These are phyloP conservation scores for Clupea harengus DNA, from an alignment of 2,113 vertebrate species.

Conservation along the genomic window DNA sequence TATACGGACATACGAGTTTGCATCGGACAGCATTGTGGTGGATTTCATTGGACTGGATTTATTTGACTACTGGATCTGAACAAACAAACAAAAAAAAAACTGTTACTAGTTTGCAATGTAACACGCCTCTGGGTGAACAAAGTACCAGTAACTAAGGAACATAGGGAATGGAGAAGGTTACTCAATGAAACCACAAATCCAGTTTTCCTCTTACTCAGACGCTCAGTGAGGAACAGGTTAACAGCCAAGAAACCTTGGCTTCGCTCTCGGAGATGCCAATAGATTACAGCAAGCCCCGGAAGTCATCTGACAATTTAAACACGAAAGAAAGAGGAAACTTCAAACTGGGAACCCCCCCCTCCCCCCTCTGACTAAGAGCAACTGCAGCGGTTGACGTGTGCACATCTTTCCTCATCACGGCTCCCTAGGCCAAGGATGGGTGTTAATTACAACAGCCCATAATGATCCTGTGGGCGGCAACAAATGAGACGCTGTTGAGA, in stretches of 20 bases:
- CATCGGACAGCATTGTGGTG: background rate
- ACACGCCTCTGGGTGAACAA: background rate
- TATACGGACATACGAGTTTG: background rate
- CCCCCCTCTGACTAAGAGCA: background rate
- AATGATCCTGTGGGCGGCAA: constrained; percentile 10
- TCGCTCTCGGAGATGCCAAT: background rate
- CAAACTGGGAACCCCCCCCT: background rate
- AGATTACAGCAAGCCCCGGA: background rate
- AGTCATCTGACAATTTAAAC: background rate
- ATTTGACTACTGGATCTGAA: too few species aligned
- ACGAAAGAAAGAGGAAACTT: background rate
- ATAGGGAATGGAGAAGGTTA: background rate
- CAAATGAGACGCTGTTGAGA: constrained; percentile 11
- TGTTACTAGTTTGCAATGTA: background rate
- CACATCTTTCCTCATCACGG: background rate
- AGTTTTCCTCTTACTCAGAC: background rate
- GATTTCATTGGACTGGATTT: background rate
- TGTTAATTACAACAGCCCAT: background rate
- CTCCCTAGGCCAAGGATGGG: background rate
- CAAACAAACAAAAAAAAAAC: background rate
- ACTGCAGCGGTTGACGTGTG: background rate
- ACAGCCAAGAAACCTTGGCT: background rate
- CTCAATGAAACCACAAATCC: background rate
- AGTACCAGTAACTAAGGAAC: background rate
- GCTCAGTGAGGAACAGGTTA: background rate